Percentiles rank a stretch among this genome's conserved stretches.
Conservation (phyloP, 2,113 vertebrate species). For the Verasper variegatus region DNA sequence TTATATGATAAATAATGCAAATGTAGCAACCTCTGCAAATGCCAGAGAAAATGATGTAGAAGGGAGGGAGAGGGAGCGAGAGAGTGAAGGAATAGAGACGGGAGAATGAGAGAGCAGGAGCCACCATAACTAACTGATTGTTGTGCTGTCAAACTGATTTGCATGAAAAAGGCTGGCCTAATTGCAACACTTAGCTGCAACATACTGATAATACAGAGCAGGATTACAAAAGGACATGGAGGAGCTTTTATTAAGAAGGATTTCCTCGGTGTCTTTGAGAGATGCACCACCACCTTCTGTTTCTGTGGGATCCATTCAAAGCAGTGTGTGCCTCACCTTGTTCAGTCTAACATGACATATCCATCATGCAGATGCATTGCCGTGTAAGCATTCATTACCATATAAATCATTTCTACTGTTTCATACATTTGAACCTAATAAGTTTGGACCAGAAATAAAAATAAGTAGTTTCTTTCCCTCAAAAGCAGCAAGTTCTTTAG, state of each 20-base stretch:
- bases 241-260: conserved; percentile 75
- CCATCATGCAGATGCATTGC: conserved; percentile 50
- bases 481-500: not conserved
- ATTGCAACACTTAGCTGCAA: conserved; percentile 85
- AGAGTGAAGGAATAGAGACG: conserved; percentile 51
- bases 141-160: conserved; percentile 85
- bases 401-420: conserved; percentile 54
- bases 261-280: conserved; percentile 69
- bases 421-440: conserved; percentile 15
- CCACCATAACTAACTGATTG: conserved; percentile 82
- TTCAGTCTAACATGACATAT: conserved; percentile 56
- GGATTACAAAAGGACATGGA: conserved; percentile 75
- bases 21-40: conserved; percentile 80
- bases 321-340: conserved; percentile 29
- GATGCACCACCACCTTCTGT: conserved; percentile 57
- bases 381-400: conserved; percentile 42
- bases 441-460: not conserved
- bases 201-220: conserved; percentile 79
- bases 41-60: conserved; percentile 75
- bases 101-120: conserved; percentile 67
- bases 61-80: conserved; percentile 58
- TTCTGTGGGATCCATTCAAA: conserved; percentile 49
- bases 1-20: conserved; percentile 85
- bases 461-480: not conserved
- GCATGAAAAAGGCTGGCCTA: conserved; percentile 84